Evolutionary conservation across 2,797 vertebrate species (phyloP), one percentile per base, ranked within the genome.

Genomic region (Hypotaenidia okinawae): DNA sequence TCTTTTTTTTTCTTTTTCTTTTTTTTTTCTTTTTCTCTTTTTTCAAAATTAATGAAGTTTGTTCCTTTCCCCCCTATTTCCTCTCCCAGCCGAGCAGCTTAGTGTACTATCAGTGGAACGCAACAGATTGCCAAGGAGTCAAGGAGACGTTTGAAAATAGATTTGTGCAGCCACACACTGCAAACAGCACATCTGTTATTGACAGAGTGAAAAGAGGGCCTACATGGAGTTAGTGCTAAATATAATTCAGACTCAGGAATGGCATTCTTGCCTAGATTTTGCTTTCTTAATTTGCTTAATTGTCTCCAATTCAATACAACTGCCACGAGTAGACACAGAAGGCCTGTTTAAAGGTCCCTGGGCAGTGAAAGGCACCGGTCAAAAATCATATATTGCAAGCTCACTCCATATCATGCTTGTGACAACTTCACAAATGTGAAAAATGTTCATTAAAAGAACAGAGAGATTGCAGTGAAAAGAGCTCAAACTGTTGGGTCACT

Each of bases 101-200:
- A 92, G 63, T 92, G 54, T 64, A 39, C 57, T 94, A 90, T 54
- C 81, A 75, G 2, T 62, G 72, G 54, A 96, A 94, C 24, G 78
- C 78, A 93, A 80, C 77, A 93, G 84, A 94, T 93, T 95, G 72
- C 66, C 64, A 94, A 87, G 68, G 75, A 94, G 64, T 89, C 90
- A 87, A 83, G 90, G 54, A 96, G 78, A 85, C 4, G 5, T 94
- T 96, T 62, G 33, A 85, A 95, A 95, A 94, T 78, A 83, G 57
- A 94, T 92, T 94, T 96, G 52, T 72, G 87, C 84, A 84, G 74
- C 61, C 58, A 77, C 89, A 90, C 41, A 69, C 78, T 64, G 70
- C 74, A 96, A 95, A 92, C 77, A 92, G 77, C 93, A 93, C 88
- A 95, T 95, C 91, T 95, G 91, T 89, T 97, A 94, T 89, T 94